Conservation (phyloP, 2,888 invertebrate genomes). For the Archips xylosteana region DNA sequence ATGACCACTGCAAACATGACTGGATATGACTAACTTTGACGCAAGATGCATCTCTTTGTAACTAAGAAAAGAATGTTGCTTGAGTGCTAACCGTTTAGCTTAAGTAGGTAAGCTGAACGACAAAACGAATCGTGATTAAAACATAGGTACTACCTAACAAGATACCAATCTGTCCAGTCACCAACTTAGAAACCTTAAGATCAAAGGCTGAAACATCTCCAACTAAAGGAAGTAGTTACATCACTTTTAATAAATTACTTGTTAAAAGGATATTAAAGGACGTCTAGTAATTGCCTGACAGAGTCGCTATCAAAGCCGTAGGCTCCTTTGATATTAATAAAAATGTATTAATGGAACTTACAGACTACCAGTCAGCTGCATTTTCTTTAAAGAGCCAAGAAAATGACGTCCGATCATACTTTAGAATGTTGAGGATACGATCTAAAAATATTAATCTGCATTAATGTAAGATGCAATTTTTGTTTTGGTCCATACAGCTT, state of each 20-base stretch:
- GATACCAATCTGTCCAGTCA: background rate
- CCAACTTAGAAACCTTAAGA: background rate
- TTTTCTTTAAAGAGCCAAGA: slow-evolving; percentile 83
- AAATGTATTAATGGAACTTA: slow-evolving; percentile 80
- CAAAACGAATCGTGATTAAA: no score
- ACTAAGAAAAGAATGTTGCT: no score
- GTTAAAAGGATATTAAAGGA: slow-evolving; percentile 43
- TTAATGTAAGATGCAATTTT: background rate
- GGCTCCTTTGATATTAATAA: slow-evolving; percentile 75
- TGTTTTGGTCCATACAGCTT: no score
- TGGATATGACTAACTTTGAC: no score
- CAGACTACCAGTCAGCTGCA: slow-evolving; percentile 80
- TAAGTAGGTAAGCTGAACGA: no score
- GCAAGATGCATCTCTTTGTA: no score
- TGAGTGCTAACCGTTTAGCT: no score
- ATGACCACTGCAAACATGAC: no score
- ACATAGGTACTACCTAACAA: no score
- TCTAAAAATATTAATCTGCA: slow-evolving; percentile 1
- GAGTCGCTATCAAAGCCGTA: slow-evolving; percentile 63
- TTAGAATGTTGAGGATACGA: slow-evolving; percentile 56
- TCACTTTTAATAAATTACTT: slow-evolving; percentile 37
- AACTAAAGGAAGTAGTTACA: slow-evolving; percentile 17
- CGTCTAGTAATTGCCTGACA: slow-evolving; percentile 57
- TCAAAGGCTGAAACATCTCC: background rate
- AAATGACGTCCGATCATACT: slow-evolving; percentile 78